Percentiles rank a stretch among this genome's conserved stretches.
phyloP scores from a whole-genome alignment of 2,888 invertebrate genomes.

The Caenorhabditis wallacei region DNA sequence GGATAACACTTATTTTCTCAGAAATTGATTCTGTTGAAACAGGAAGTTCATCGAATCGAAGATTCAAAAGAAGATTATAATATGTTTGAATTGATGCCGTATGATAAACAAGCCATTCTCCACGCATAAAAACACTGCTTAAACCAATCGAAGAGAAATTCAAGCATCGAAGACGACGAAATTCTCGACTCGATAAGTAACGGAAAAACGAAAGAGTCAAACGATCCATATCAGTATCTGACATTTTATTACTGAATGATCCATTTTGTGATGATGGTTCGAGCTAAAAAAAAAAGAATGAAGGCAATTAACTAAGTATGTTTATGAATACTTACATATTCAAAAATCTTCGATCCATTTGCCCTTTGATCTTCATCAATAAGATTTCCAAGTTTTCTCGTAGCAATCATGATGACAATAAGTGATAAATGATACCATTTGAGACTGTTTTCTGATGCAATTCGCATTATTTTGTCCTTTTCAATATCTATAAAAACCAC shows the following conservation, averaged over 20 bases:
- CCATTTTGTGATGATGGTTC: no score
- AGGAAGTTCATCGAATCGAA: slow-evolving; percentile 67
- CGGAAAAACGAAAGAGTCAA: slow-evolving; percentile 62
- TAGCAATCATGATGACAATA: slow-evolving; percentile 41
- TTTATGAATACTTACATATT: not conserved
- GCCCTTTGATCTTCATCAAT: not conserved
- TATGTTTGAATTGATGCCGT: slow-evolving; percentile 41
- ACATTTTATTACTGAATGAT: not conserved
- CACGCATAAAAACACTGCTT: slow-evolving; percentile 49
- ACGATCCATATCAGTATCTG: slow-evolving; percentile 26
- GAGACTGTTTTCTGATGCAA: slow-evolving; percentile 2
- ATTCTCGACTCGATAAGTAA: slow-evolving; percentile 51
- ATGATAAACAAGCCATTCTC: slow-evolving; percentile 64
- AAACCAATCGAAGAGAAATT: slow-evolving; percentile 41
- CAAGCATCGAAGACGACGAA: slow-evolving; percentile 36
- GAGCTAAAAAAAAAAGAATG: no score
- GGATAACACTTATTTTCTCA: not conserved
- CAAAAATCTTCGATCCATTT: not conserved
- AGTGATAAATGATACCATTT: slow-evolving; percentile 49
- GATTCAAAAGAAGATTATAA: slow-evolving; percentile 60
- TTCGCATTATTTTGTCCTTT: not conserved
- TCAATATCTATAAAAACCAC: not conserved
- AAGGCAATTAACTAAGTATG: not conserved
- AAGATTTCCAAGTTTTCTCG: not conserved
- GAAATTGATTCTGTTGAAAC: slow-evolving; percentile 9